A percentile compares a stretch with the other conserved stretches of the same genome.
Evolutionary conservation across 2,888 invertebrate species (phyloP).

Genomic region (Lissocephala sabroskyi): DNA sequence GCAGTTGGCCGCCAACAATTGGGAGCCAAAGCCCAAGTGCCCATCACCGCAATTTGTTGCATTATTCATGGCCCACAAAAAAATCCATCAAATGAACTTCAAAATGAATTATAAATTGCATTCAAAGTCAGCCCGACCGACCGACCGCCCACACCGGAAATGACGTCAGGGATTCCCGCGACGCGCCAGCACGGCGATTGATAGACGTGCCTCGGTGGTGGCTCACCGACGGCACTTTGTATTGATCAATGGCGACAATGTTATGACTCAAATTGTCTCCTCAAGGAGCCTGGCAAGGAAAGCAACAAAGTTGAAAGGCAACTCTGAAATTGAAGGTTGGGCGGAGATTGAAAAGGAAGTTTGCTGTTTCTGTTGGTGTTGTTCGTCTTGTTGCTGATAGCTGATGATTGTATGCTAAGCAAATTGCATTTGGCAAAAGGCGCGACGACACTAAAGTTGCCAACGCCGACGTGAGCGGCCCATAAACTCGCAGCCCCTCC

Average conservation of each 20-base stretch:
- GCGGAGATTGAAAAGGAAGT: too few relatives aligned
- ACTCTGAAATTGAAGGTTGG: too few relatives aligned
- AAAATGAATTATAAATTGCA: conserved; percentile 51
- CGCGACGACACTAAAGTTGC: conserved; percentile 23
- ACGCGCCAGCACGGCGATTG: too few relatives aligned
- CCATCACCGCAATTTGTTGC: conserved; percentile 11
- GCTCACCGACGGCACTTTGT: neutral
- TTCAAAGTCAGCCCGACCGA: too few relatives aligned
- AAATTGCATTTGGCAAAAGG: conserved; percentile 15
- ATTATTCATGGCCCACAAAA: conserved; percentile 31
- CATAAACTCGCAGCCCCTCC: too few relatives aligned
- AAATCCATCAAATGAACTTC: conserved; percentile 28
- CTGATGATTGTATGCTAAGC: conserved; percentile 4
- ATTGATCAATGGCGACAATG: conserved; percentile 38
- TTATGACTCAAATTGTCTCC: conserved; percentile 33
- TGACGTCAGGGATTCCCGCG: too few relatives aligned
- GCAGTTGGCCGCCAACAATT: too few relatives aligned
- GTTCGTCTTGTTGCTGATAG: too few relatives aligned
- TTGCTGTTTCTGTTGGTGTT: neutral
- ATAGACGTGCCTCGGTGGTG: neutral
- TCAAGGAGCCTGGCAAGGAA: neutral
- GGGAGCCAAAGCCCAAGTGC: too few relatives aligned
- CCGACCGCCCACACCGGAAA: too few relatives aligned
- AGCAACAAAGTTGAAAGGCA: conserved; percentile 1
- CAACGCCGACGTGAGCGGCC: neutral